A percentile compares a stretch with the other conserved stretches of the same genome.
Conservation (phyloP, 2,888 invertebrate genomes). For the Leucoptera coffeella region DNA sequence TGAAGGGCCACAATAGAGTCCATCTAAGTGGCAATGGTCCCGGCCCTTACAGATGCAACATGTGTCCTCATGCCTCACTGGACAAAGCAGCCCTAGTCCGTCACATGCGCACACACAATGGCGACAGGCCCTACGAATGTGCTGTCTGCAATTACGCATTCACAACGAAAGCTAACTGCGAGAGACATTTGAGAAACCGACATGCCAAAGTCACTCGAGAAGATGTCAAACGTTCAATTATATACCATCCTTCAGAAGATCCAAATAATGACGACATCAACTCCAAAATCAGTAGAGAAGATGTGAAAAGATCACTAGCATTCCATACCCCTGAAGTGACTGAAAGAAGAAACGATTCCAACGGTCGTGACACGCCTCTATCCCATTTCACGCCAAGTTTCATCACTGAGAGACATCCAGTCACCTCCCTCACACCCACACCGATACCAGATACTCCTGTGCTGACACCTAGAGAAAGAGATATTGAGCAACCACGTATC, state of each 20-base stretch:
- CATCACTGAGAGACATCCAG: constrained; percentile 40
- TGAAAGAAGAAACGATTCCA: constrained; percentile 31
- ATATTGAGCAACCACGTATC: constrained; percentile 36
- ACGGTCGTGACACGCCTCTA: constrained; percentile 33
- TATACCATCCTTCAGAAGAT: constrained; percentile 82
- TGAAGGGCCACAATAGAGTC: constrained; percentile 86
- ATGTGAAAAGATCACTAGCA: constrained; percentile 49
- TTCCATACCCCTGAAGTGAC: constrained; percentile 45
- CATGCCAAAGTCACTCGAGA: constrained; percentile 82
- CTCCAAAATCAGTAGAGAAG: constrained; percentile 46
- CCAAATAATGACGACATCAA: constrained; percentile 70
- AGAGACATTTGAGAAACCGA: constrained; percentile 86
- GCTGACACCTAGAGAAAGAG: constrained; percentile 27
- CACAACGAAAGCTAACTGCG: constrained; percentile 96
- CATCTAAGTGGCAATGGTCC: constrained; percentile 73
- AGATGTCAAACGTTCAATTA: constrained; percentile 82
- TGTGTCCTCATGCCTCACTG: constrained; percentile 83
- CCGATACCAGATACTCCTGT: constrained; percentile 25
- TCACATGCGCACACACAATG: constrained; percentile 91
- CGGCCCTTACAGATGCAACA: constrained; percentile 86
- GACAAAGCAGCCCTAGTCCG: constrained; percentile 89
- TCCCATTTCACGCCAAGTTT: constrained; percentile 36
- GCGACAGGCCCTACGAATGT: constrained; percentile 92
- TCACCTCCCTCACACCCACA: constrained; percentile 22
- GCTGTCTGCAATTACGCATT: constrained; percentile 94